These are phyloP conservation scores for Incurvaria masculella DNA, from an alignment of 2,888 invertebrate genomes.

Conservation along the genomic window DNA sequence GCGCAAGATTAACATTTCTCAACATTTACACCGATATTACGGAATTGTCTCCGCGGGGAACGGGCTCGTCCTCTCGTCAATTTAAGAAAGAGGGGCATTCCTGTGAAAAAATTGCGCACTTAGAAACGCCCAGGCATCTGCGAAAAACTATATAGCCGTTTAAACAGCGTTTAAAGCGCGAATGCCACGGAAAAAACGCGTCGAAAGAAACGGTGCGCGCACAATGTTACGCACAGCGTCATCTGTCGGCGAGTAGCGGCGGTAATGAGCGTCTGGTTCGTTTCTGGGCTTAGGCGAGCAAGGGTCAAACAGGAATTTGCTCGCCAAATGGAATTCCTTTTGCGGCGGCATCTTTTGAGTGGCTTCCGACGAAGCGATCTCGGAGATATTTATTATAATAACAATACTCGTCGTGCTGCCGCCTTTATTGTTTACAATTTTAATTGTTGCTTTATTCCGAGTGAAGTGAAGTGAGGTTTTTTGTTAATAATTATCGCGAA, in stretches of 20 bases:
- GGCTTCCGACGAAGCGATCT: constrained; percentile 54
- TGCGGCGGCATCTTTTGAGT: constrained; percentile 44
- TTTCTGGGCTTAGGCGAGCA: not conserved
- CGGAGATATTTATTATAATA: constrained; percentile 55
- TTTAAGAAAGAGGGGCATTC: not conserved
- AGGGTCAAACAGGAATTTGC: constrained; percentile 44
- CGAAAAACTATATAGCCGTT: constrained; percentile 52
- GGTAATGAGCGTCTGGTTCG: not conserved
- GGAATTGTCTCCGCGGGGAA: not conserved
- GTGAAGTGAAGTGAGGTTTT: too few relatives aligned
- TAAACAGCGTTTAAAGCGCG: constrained; percentile 46
- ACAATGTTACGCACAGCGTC: constrained; percentile 16
- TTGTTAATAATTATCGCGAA: too few relatives aligned
- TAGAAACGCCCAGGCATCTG: constrained; percentile 22
- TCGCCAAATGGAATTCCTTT: constrained; percentile 32
- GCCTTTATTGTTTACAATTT: constrained; percentile 48
- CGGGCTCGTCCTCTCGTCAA: not conserved
- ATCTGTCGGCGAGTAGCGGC: not conserved
- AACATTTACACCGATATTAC: not conserved
- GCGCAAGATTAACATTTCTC: not conserved
- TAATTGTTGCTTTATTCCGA: constrained; percentile 29
- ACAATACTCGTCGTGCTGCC: constrained; percentile 48
- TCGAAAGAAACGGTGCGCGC: constrained; percentile 35
- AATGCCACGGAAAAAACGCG: constrained; percentile 37
- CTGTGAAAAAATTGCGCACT: not conserved